These are phyloP conservation scores for Morphnarchus princeps DNA, from an alignment of 2,113 vertebrate genomes.

Conservation along the genomic window DNA sequence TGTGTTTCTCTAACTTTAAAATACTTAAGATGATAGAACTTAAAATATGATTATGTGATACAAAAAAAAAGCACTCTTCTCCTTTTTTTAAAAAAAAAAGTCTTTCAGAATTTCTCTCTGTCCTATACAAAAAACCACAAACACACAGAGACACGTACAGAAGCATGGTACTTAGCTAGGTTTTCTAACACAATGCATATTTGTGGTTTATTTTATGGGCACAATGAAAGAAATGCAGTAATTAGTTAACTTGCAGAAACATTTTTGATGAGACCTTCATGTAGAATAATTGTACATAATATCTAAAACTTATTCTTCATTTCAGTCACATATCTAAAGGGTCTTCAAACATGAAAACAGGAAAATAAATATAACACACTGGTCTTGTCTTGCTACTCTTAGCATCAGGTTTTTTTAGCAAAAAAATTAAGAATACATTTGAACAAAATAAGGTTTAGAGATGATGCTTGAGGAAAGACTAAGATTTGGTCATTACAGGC, in stretches of 20 bases:
- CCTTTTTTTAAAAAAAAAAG: too few species aligned
- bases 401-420: neutral
- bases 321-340: neutral
- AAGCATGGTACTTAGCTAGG: neutral
- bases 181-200: neutral
- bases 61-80: neutral
- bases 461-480: neutral
- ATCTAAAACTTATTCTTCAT: neutral
- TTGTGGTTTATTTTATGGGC: neutral
- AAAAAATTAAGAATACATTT: neutral
- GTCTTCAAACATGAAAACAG: neutral
- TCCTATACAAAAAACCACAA: neutral
- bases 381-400: neutral
- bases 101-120: neutral
- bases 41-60: neutral
- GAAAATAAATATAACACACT: neutral
- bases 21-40: neutral
- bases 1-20: neutral
- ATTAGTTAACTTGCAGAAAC: neutral
- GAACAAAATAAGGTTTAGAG: neutral
- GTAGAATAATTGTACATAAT: accelerated
- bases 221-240: neutral
- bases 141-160: neutral
- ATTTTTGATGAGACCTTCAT: neutral
- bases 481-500: neutral